Conservation (phyloP, 2,113 vertebrate species). For the Sylvia atricapilla region DNA sequence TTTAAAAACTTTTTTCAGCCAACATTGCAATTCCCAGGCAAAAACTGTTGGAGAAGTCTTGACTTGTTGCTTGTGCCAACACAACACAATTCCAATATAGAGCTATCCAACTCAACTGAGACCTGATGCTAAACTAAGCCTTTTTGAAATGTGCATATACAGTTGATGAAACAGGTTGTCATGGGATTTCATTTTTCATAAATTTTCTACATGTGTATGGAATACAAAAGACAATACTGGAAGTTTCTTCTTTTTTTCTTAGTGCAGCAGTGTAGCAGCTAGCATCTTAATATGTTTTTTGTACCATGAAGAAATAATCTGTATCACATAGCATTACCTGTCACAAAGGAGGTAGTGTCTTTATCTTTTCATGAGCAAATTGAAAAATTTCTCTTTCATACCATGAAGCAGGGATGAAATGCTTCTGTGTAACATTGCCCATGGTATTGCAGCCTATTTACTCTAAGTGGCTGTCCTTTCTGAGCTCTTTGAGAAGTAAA, state of each 20-base stretch:
- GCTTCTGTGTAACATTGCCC: neutral
- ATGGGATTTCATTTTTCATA: neutral
- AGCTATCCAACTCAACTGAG: neutral
- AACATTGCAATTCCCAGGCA: neutral
- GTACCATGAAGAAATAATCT: neutral
- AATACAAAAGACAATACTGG: neutral
- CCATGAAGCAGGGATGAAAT: neutral
- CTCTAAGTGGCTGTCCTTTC: neutral
- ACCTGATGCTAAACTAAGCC: neutral
- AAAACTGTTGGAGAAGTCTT: neutral
- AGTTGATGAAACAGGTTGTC: neutral
- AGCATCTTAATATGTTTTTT: neutral
- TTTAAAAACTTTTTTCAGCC: neutral
- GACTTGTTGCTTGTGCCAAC: neutral
- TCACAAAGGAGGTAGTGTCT: neutral
- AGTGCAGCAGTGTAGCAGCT: neutral
- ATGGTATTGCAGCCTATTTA: neutral
- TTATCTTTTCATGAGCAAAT: neutral
- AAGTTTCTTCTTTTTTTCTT: neutral
- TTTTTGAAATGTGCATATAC: fast-evolving
- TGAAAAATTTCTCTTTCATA: neutral
- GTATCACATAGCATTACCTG: neutral
- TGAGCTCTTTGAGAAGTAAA: neutral
- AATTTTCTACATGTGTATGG: neutral
- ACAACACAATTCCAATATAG: neutral